phyloP scores from a whole-genome alignment of 2,797 vertebrate species.

The Denticeps clupeoides region DNA sequence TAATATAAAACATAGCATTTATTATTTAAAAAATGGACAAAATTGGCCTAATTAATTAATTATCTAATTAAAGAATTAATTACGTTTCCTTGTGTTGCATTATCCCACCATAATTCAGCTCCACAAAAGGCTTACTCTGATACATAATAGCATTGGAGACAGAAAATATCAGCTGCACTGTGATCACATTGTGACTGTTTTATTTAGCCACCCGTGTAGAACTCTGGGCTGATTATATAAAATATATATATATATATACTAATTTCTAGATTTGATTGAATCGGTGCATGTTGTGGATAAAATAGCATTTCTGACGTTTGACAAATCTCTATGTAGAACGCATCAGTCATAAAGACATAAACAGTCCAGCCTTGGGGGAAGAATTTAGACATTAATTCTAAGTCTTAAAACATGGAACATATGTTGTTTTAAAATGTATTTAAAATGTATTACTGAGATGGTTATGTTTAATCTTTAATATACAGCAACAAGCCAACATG shows the following conservation, averaged over 20 bases:
- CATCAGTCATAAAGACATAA: not conserved
- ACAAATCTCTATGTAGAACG: conserved; percentile 4
- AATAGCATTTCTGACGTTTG: not conserved
- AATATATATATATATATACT: conserved; percentile 38
- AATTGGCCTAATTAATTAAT: too few species aligned
- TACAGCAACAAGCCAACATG: too few species aligned
- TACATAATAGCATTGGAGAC: conserved; percentile 29
- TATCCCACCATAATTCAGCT: conserved; percentile 40
- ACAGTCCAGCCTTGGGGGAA: not conserved
- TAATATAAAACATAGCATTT: too few species aligned
- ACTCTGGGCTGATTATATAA: conserved; percentile 24
- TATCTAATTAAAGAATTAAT: too few species aligned
- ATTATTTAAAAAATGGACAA: too few species aligned
- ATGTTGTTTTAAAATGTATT: too few species aligned
- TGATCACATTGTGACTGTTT: conserved; percentile 34
- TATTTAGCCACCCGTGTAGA: conserved; percentile 29
- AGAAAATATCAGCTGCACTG: conserved; percentile 34
- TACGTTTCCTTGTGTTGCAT: conserved; percentile 42
- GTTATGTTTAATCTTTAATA: too few species aligned
- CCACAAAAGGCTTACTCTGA: conserved; percentile 40
- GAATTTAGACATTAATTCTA: too few species aligned
- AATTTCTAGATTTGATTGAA: conserved; percentile 34
- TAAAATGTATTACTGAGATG: too few species aligned
- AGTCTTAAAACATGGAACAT: too few species aligned
- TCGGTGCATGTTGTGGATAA: not conserved